These are phyloP conservation scores for Ciconia boyciana DNA, from an alignment of 2,113 vertebrate species.

Conservation along the genomic window DNA sequence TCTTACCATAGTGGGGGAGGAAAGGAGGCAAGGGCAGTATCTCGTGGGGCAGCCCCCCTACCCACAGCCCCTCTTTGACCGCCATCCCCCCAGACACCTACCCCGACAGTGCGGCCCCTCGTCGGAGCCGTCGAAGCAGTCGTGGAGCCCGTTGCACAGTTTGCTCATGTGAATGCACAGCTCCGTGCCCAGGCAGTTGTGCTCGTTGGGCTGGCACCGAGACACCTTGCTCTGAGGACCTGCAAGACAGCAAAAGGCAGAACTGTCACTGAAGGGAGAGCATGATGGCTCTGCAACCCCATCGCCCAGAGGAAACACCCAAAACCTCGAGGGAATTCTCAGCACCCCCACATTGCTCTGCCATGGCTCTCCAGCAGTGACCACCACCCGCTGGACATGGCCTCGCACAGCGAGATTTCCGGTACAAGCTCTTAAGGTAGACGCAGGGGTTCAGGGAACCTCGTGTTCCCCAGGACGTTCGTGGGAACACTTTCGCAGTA, in stretches of 20 bases:
- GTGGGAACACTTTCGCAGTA: not conserved
- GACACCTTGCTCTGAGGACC: conserved; percentile 88
- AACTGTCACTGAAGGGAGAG: not conserved
- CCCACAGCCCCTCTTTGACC: not conserved
- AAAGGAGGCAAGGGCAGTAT: fast-evolving
- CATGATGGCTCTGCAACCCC: not conserved
- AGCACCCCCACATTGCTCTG: fast-evolving
- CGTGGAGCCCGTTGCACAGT: conserved; percentile 84
- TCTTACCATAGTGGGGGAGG: fast-evolving
- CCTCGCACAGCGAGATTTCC: fast-evolving
- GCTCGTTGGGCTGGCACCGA: conserved; percentile 90
- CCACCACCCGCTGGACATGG: not conserved
- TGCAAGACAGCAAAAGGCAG: conserved; percentile 43
- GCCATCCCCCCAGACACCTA: conserved; percentile 12
- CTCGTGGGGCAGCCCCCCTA: fast-evolving
- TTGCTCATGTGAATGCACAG: conserved; percentile 91
- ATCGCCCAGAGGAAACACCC: fast-evolving
- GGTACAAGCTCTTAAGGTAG: not conserved
- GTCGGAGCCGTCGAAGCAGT: conserved; percentile 89
- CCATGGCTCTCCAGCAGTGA: too few relatives aligned
- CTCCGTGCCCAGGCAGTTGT: conserved; percentile 89
- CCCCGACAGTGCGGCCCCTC: conserved; percentile 92
- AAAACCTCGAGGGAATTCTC: not conserved
- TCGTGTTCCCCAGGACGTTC: fast-evolving
- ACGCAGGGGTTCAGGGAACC: not conserved